phyloP scores from a whole-genome alignment of 2,797 vertebrate genomes.

The Poeciliopsis gracilis region DNA sequence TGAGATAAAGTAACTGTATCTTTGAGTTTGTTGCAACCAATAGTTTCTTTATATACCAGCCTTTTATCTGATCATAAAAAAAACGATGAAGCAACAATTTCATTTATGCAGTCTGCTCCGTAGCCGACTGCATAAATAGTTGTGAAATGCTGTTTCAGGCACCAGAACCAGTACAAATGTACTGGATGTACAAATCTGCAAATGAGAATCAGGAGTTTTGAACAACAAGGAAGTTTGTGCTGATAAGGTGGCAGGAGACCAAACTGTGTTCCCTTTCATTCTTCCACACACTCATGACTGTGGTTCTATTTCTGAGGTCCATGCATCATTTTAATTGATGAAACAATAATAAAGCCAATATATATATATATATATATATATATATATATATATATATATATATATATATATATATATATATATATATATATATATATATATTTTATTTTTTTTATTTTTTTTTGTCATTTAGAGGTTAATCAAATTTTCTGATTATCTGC shows the following conservation, averaged over 20 bases:
- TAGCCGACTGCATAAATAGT: background rate
- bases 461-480: background rate
- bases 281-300: conserved; percentile 23
- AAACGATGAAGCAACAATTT: background rate
- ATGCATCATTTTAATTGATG: background rate
- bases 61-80: background rate
- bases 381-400: background rate
- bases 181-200: background rate
- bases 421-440: background rate
- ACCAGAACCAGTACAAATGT: background rate
- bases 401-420: background rate
- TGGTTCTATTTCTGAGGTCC: conserved; percentile 17
- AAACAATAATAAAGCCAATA: background rate
- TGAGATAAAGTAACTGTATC: background rate
- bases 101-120: background rate
- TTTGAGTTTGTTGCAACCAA: background rate
- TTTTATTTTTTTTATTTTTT: background rate
- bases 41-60: background rate
- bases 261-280: conserved; percentile 24
- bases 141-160: background rate
- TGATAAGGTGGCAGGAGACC: conserved; percentile 67
- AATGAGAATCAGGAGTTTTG: background rate
- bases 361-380: too few species aligned
- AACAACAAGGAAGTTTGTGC: conserved; percentile 4
- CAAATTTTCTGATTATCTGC: background rate